These are phyloP conservation scores for Diplogasteroides magnus DNA, from an alignment of 1,140 invertebrate species.

Conservation along the genomic window DNA sequence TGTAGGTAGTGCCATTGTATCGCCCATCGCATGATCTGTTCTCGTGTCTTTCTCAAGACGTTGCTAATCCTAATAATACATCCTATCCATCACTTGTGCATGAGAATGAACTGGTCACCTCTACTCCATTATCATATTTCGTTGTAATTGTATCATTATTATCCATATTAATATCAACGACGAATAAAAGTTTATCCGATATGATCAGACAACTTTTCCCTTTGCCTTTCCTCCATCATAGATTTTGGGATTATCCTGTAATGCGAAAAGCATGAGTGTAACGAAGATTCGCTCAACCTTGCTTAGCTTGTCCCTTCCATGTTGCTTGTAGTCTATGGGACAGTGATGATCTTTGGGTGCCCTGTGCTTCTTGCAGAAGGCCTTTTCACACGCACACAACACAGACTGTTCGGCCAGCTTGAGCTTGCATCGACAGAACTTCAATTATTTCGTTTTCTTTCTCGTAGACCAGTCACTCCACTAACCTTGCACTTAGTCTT, in stretches of 20 bases:
- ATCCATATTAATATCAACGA: background rate
- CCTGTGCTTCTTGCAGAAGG: background rate
- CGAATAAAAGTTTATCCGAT: background rate
- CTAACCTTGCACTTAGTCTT: background rate
- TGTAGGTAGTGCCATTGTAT: no score
- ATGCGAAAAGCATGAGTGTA: background rate
- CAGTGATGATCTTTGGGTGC: background rate
- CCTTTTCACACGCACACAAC: background rate
- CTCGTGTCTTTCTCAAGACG: slow-evolving; percentile 10
- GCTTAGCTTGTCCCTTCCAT: background rate
- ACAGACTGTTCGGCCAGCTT: background rate
- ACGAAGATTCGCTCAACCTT: background rate
- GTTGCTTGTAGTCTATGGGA: background rate
- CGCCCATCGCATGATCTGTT: background rate
- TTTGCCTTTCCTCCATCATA: background rate
- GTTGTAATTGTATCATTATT: background rate
- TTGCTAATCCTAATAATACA: no score
- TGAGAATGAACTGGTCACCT: no score
- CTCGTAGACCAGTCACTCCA: no score
- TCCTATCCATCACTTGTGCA: no score
- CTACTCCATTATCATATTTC: background rate
- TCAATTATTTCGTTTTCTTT: no score
- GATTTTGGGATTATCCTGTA: background rate
- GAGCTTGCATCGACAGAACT: background rate
- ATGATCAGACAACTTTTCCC: background rate